Evolutionary conservation across 1,140 invertebrate genomes (phyloP).

Genomic region (Caenorhabditis briggsae): DNA sequence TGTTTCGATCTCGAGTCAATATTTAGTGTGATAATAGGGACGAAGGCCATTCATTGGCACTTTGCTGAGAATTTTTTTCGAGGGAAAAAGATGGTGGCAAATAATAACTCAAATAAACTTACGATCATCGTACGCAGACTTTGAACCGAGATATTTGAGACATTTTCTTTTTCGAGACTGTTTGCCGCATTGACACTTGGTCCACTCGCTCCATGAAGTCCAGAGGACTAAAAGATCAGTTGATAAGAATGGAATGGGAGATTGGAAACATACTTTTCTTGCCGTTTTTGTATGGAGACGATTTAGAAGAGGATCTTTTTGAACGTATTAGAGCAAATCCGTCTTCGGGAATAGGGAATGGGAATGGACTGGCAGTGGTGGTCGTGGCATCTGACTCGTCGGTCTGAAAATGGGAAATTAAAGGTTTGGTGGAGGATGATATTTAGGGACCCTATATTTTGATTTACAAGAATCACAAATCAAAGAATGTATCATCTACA

Average conservation of each 20-base stretch:
- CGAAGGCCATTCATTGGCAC: constrained; percentile 48
- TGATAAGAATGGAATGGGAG: neutral
- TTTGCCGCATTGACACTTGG: constrained; percentile 54
- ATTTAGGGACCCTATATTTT: too few relatives aligned
- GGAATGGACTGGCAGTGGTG: constrained; percentile 29
- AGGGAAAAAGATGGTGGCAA: neutral
- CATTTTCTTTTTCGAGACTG: constrained; percentile 37
- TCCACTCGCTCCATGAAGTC: constrained; percentile 42
- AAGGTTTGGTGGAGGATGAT: too few relatives aligned
- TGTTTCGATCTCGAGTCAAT: constrained; percentile 41
- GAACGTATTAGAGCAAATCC: constrained; percentile 39
- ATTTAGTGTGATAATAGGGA: constrained; percentile 48
- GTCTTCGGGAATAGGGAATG: constrained; percentile 44
- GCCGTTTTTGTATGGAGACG: constrained; percentile 5
- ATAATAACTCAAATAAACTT: constrained; percentile 48
- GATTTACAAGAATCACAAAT: too few relatives aligned
- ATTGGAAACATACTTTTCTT: constrained; percentile 12
- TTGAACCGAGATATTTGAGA: constrained; percentile 52
- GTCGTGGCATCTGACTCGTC: constrained; percentile 33
- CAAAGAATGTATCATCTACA: too few relatives aligned
- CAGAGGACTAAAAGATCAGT: constrained; percentile 47
- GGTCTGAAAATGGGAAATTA: neutral
- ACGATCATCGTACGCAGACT: constrained; percentile 48
- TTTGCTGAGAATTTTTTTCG: neutral
- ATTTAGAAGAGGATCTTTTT: neutral